Base-by-base conservation (phyloP, 2,888 invertebrate species). In the Notodonta dromedarius region DNA sequence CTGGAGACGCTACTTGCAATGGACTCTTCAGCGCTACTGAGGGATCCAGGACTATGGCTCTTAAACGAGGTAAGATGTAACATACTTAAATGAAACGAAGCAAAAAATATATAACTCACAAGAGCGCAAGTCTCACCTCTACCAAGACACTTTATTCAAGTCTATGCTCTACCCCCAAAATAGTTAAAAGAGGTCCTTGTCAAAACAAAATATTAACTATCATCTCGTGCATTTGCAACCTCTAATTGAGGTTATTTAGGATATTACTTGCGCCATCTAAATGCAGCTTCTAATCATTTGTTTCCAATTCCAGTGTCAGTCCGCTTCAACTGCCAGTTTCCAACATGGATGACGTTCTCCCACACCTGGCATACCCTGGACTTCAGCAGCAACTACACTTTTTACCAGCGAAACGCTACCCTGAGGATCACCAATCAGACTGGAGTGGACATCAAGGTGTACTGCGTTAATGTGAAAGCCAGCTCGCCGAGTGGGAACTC, bases 1-100 rank as follows among this genome's bases (percentile, higher is more conserved):
- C 97, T 58, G 98, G 98, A 9, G 98, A 98, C 87, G 98, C 98
- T 61, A 98, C 98, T 42, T 98, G 98, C 89, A 98, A 98, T 86
- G 98, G 98, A 24, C 95, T 98, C 62, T 97, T 98, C 88, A 97
- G 98, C 79, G 97, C 98, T 55, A 96, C 96, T 69, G 98, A 98
- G 80, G 97, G 97, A 0, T 96, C 97, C 32, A 94, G 97, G 67
- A 97, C 97, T 14, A 97, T 98, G 97, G 96, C 96, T 55, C 93
- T 98, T 51, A 96, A 95, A 82, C 95, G 96, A 95, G 96, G 97
- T 97, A 56, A 64, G 69, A 40, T 11, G 9, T 5, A 40, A 40
- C 40, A 8, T 9, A 24, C 24, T 24, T 24, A 24, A 24, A 24
- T 24, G 24, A 24, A 24, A 24, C 24, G 24, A 24, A 24, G 1